These are phyloP conservation scores for Pyralis farinalis DNA, from an alignment of 2,888 invertebrate species.

Conservation along the genomic window DNA sequence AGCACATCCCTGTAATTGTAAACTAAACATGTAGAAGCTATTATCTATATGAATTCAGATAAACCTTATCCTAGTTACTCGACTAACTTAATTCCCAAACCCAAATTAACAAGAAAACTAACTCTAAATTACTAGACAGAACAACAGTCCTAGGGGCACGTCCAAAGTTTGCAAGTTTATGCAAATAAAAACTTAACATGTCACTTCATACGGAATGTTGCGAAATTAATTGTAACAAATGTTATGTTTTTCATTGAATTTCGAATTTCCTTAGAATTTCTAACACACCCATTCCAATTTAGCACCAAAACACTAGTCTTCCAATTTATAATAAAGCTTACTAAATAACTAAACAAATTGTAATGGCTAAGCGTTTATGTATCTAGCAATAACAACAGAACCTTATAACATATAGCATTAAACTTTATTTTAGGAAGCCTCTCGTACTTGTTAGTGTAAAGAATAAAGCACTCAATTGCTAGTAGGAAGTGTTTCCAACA, in stretches of 20 bases:
- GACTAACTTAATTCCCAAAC: conserved; percentile 78
- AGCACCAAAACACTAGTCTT: conserved; percentile 80
- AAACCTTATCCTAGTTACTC: conserved; percentile 73
- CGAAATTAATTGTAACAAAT: conserved; percentile 39
- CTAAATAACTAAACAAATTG: conserved; percentile 65
- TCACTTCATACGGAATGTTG: conserved; percentile 64
- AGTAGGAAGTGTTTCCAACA: conserved; percentile 51
- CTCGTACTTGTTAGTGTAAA: conserved; percentile 56
- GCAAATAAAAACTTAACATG: conserved; percentile 79
- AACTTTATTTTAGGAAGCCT: conserved; percentile 70
- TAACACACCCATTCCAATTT: conserved; percentile 68
- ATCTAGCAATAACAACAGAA: conserved; percentile 79
- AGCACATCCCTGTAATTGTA: conserved; percentile 79
- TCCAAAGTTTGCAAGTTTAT: conserved; percentile 64
- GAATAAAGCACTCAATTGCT: conserved; percentile 40
- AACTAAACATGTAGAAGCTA: conserved; percentile 71
- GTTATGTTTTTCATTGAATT: conserved; percentile 33
- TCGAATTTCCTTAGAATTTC: conserved; percentile 43
- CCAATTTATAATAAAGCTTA: conserved; percentile 77
- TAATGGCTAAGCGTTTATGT: conserved; percentile 77
- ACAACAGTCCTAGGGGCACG: conserved; percentile 71
- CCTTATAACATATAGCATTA: conserved; percentile 71
- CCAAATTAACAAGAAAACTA: conserved; percentile 79
- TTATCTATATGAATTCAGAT: conserved; percentile 76
- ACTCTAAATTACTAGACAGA: conserved; percentile 70